Base-by-base conservation (phyloP, 2,888 invertebrate genomes). In the Cyaniris semiargus region DNA sequence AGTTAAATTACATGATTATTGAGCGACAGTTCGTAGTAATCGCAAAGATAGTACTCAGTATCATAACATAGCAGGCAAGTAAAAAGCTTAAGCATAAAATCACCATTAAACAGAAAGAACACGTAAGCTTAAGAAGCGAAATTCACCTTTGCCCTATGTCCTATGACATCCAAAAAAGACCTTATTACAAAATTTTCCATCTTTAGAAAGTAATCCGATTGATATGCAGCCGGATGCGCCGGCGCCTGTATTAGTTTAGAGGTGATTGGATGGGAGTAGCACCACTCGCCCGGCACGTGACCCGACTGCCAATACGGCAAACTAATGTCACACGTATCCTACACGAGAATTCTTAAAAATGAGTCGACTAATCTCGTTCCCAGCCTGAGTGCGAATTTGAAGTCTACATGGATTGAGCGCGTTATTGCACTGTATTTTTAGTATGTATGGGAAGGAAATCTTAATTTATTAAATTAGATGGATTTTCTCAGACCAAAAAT, bases 231-330 rank as follows among this genome's bases (percentile, higher is more conserved):
- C 84, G 88, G 86, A 85, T 90, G 91, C 90, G 89, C 88, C 84
- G 83, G 88, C 89, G 89, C 88, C 85, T 85, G 89, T 89, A 91
- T 91, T 91, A 90, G 91, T 90, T 91, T 90, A 90, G 85, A 83
- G 86, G 90, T 90, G 90, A 90, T 90, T 90, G 90, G 90, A 85
- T 87, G 86, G 82, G 81, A 83, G 88, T 85, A 84, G 53, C 18
- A 18, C 86, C 87, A 87, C 88, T 89, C 87, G 86, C 85, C 79
- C 70, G 80, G 76, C 82, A 87, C 91, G 91, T 91, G 91, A 90
- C 86, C 80, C 79, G 84, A 87, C 85, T 90, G 79, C 77, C 80
- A 81, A 79, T 58, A 48, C 77, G 23, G 76, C 53, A 76, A 53
- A 27, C 56, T 70, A 53, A 77, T 78, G 56, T 31, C 53, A n/a